These are phyloP conservation scores for Disparrhopalites patrizii DNA, from an alignment of 2,888 invertebrate genomes.

Conservation along the genomic window DNA sequence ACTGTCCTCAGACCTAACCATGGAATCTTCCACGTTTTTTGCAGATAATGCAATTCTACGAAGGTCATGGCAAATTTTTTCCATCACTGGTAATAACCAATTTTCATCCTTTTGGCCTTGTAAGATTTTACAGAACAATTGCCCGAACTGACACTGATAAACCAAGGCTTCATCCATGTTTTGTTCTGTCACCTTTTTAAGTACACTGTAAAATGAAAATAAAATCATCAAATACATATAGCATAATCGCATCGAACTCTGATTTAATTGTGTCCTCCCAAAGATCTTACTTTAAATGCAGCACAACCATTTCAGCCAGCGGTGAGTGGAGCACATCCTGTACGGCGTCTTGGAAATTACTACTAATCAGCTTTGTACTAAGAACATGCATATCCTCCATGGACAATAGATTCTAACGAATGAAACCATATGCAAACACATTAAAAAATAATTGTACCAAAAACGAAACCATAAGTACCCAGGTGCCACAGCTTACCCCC, in stretches of 20 bases:
- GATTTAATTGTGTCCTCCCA: no score
- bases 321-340: conserved; percentile 67
- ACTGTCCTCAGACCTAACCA: conserved; percentile 40
- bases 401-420: conserved; percentile 50
- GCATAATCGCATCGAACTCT: background rate
- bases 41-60: conserved; percentile 77
- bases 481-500: conserved; percentile 50
- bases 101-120: conserved; percentile 90
- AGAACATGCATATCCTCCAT: conserved; percentile 64
- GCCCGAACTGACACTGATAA: conserved; percentile 72
- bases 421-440: background rate
- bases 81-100: conserved; percentile 94
- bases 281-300: conserved; percentile 65
- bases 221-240: conserved; percentile 8
- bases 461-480: conserved; percentile 2
- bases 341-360: conserved; percentile 66
- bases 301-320: conserved; percentile 68
- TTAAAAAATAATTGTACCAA: background rate
- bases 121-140: conserved; percentile 73
- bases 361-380: conserved; percentile 65
- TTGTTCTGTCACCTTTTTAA: conserved; percentile 55
- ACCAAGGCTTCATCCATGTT: conserved; percentile 65
- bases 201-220: conserved; percentile 53
- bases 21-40: conserved; percentile 57
- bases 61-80: conserved; percentile 81